A percentile compares a stretch with the other conserved stretches of the same genome.
Evolutionary conservation across 2,888 invertebrate species (phyloP).

Genomic region (Theretra japonica): DNA sequence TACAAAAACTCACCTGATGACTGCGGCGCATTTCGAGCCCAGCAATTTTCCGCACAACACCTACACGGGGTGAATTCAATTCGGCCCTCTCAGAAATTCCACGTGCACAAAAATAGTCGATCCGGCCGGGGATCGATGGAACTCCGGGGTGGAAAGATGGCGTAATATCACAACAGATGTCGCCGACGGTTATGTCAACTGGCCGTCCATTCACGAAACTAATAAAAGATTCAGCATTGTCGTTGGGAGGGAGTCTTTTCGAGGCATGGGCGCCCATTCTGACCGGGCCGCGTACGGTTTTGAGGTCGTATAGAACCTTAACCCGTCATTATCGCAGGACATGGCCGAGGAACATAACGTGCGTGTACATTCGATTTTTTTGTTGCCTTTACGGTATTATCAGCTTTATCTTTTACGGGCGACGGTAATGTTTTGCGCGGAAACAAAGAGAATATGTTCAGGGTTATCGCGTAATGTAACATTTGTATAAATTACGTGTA

Average conservation of each 20-base stretch:
- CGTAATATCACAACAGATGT: conserved; percentile 83
- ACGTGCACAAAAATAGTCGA: conserved; percentile 73
- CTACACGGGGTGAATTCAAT: conserved; percentile 61
- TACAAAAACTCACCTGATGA: conserved; percentile 41
- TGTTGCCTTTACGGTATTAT: conserved; percentile 28
- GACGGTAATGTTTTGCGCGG: background rate
- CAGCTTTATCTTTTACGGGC: conserved; percentile 2
- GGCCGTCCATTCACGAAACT: conserved; percentile 81
- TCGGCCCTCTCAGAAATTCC: conserved; percentile 64
- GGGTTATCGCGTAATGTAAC: background rate
- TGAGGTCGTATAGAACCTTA: conserved; percentile 64
- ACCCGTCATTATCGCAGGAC: conserved; percentile 66
- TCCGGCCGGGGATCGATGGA: conserved; percentile 65
- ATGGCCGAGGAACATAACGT: conserved; percentile 64
- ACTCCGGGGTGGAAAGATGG: conserved; percentile 65
- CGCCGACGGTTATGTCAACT: conserved; percentile 81
- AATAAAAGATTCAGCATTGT: conserved; percentile 84
- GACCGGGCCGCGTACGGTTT: conserved; percentile 54
- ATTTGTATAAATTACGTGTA: background rate
- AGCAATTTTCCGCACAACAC: conserved; percentile 45
- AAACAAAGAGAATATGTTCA: background rate
- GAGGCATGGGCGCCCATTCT: conserved; percentile 65
- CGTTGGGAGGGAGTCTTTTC: conserved; percentile 73
- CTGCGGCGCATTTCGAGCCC: conserved; percentile 37
- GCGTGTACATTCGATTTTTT: conserved; percentile 48